phyloP scores from a whole-genome alignment of 53 echinoderm and acorn worm species.

The Patiria pectinifera region DNA sequence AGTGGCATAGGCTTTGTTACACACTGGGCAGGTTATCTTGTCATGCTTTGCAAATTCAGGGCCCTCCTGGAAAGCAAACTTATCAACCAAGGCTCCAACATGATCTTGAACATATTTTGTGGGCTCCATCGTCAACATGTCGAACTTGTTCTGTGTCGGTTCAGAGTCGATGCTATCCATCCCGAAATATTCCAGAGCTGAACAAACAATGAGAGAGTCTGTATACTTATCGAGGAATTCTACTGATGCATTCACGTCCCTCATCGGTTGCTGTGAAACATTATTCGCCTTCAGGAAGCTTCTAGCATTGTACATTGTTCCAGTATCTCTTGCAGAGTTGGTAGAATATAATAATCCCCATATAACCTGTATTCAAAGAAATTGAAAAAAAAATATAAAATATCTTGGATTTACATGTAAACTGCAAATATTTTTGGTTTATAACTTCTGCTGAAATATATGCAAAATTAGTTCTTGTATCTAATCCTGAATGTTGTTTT shows the following conservation, averaged over 20 bases:
- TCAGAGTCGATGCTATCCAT: slow-evolving; percentile 57
- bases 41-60: slow-evolving; percentile 16
- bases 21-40: slow-evolving; percentile 23
- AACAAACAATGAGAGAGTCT: slow-evolving; percentile 54
- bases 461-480: too few relatives aligned
- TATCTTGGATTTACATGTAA: not conserved
- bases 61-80: slow-evolving; percentile 48
- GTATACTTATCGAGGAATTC: slow-evolving; percentile 60
- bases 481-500: too few relatives aligned
- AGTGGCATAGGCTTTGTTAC: slow-evolving; percentile 36
- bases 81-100: slow-evolving; percentile 27
- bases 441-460: too few relatives aligned
- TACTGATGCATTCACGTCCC: slow-evolving; percentile 55
- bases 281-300: slow-evolving; percentile 58
- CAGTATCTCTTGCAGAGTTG: slow-evolving; percentile 55
- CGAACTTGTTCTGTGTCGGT: slow-evolving; percentile 26
- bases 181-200: slow-evolving; percentile 51
- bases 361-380: slow-evolving; percentile 47
- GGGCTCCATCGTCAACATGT: slow-evolving; percentile 26
- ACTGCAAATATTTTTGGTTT: not conserved
- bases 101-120: slow-evolving; percentile 22
- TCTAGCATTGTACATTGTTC: slow-evolving; percentile 59
- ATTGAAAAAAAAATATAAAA: not conserved
- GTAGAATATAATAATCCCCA: slow-evolving; percentile 63
- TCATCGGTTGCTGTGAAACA: slow-evolving; percentile 50